Evolutionary conservation across 2,113 vertebrate genomes (phyloP).

Genomic region (Pterocles burchelli): DNA sequence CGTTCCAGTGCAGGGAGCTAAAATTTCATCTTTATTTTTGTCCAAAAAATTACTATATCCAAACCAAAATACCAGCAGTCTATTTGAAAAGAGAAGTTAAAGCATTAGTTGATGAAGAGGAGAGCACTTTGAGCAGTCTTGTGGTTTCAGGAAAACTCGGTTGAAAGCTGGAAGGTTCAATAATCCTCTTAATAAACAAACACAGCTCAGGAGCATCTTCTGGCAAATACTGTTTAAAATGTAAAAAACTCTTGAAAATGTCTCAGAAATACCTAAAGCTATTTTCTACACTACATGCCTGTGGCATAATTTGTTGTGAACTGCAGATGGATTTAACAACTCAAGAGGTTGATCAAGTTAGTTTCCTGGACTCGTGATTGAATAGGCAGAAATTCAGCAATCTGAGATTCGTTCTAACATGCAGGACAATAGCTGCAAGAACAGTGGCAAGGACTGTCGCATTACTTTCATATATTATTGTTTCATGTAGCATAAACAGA

Average conservation of each 20-base stretch:
- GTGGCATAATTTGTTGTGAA: not conserved
- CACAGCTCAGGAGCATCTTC: not conserved
- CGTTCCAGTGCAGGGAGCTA: rapidly evolving
- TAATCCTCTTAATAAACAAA: not conserved
- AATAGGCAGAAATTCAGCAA: not conserved
- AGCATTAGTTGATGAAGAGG: not conserved
- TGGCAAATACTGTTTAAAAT: not conserved
- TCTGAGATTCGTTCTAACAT: not conserved
- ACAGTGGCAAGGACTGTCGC: not conserved
- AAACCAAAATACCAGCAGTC: not conserved
- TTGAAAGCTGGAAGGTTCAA: not conserved
- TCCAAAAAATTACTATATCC: not conserved
- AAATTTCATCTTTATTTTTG: not conserved
- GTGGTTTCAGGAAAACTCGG: not conserved
- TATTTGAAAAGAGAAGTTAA: not conserved
- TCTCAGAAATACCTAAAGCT: not conserved
- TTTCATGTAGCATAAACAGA: not conserved
- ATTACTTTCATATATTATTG: not conserved
- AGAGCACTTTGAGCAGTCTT: not conserved
- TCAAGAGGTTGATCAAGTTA: not conserved
- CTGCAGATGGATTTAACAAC: not conserved
- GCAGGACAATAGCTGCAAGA: not conserved
- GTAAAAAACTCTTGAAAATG: not conserved
- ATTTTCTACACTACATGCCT: not conserved
- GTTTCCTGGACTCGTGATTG: not conserved